Conservation (phyloP, 2,113 vertebrate genomes). For the Bettongia penicillata region DNA sequence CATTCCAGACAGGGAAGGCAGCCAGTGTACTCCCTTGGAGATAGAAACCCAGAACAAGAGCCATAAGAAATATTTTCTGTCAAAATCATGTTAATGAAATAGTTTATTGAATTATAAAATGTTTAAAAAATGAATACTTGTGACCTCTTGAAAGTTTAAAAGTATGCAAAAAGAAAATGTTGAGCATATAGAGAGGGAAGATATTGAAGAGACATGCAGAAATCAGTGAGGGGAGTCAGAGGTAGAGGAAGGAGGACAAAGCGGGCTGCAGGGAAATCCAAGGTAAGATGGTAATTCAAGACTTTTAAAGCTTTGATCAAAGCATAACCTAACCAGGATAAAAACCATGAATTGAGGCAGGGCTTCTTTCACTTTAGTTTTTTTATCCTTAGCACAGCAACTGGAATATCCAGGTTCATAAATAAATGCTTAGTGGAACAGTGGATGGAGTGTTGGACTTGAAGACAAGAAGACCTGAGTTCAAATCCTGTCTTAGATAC, state of each 20-base stretch:
- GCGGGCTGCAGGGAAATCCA: not conserved
- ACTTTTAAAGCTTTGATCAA: not conserved
- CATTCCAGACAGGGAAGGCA: constrained; percentile 42
- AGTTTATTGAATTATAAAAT: constrained; percentile 48
- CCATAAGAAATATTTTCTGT: constrained; percentile 51
- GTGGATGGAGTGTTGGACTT: not conserved
- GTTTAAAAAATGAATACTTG: constrained; percentile 58
- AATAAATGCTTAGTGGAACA: not conserved
- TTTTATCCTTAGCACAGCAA: not conserved
- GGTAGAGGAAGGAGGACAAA: not conserved
- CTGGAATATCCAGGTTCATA: not conserved
- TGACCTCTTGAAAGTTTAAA: constrained; percentile 31
- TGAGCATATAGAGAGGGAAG: constrained; percentile 39
- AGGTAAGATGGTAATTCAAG: not conserved
- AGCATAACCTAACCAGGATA: not conserved
- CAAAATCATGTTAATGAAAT: constrained; percentile 53
- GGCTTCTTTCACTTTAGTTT: not conserved
- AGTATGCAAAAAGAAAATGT: constrained; percentile 28
- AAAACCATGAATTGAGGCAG: not conserved
- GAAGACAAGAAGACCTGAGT: not conserved
- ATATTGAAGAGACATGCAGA: not conserved
- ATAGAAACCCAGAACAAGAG: constrained; percentile 38
- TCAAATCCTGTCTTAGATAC: not conserved
- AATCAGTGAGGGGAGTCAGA: not conserved
- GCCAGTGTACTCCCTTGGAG: constrained; percentile 54